Evolutionary conservation across 1,140 invertebrate species (phyloP).

Genomic region (Ips typographus): DNA sequence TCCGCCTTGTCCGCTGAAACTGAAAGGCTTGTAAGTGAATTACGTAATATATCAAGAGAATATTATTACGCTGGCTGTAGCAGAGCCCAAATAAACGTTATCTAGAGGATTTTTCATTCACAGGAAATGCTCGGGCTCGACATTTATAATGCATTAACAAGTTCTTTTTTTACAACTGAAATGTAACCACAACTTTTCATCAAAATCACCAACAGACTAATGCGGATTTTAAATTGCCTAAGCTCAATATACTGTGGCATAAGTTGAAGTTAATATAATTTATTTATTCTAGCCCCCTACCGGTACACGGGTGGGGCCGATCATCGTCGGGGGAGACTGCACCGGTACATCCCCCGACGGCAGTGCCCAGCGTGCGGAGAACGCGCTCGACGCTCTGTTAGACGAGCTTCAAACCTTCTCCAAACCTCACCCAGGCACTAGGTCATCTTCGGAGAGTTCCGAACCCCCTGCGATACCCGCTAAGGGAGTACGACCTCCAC

Average conservation of each 20-base stretch:
- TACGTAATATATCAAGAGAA: too few species aligned
- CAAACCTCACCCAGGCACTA: constrained; percentile 57
- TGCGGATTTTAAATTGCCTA: too few species aligned
- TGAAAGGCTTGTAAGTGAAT: too few species aligned
- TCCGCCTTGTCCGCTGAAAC: too few species aligned
- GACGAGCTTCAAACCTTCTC: constrained; percentile 87
- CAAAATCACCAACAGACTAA: background rate
- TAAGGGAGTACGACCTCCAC: constrained; percentile 50
- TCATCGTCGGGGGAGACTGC: constrained; percentile 66
- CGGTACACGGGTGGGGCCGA: constrained; percentile 66
- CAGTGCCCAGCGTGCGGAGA: constrained; percentile 70
- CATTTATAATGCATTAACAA: too few species aligned
- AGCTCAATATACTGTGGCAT: background rate
- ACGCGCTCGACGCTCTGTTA: constrained; percentile 93
- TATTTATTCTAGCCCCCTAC: constrained; percentile 56
- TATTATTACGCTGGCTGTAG: too few species aligned
- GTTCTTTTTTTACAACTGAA: too few species aligned
- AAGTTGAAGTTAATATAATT: background rate
- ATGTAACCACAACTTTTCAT: too few species aligned
- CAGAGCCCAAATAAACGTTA: too few species aligned
- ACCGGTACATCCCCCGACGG: constrained; percentile 61
- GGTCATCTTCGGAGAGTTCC: constrained; percentile 41
- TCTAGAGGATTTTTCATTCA: too few species aligned
- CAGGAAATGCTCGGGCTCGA: too few species aligned
- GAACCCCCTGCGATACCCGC: constrained; percentile 45